Conservation (phyloP, 2,113 vertebrate genomes). For the Ursus arctos region DNA sequence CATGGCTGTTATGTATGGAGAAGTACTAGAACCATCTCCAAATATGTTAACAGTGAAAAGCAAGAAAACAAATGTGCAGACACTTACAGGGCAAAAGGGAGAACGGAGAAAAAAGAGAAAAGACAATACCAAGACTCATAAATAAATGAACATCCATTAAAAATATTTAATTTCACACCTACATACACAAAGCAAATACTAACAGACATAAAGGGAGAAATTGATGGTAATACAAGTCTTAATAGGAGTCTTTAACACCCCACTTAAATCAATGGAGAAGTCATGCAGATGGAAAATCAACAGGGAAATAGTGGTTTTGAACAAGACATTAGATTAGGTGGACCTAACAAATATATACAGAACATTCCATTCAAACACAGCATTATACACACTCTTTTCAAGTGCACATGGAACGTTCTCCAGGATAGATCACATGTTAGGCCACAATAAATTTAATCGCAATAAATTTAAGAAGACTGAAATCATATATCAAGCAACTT, state of each 20-base stretch:
- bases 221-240: neutral
- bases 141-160: conserved; percentile 31
- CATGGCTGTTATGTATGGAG: too few relatives aligned
- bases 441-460: neutral
- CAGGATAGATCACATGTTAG: neutral
- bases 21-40: neutral
- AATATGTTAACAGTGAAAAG: neutral
- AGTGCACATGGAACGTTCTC: neutral
- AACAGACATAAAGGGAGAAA: neutral
- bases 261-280: neutral
- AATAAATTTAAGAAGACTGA: neutral
- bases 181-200: neutral
- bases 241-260: neutral
- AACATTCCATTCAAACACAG: neutral
- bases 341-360: neutral
- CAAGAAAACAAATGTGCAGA: neutral
- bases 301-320: neutral
- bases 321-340: neutral
- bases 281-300: neutral
- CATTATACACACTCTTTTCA: neutral
- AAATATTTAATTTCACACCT: conserved; percentile 34
- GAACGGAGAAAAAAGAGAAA: neutral
- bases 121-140: neutral
- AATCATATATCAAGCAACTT: neutral
- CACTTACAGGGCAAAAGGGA: neutral